Evolutionary conservation across 1,140 invertebrate genomes (phyloP), one percentile per base, ranked within the genome.

Genomic region (Tenebrio molitor): DNA sequence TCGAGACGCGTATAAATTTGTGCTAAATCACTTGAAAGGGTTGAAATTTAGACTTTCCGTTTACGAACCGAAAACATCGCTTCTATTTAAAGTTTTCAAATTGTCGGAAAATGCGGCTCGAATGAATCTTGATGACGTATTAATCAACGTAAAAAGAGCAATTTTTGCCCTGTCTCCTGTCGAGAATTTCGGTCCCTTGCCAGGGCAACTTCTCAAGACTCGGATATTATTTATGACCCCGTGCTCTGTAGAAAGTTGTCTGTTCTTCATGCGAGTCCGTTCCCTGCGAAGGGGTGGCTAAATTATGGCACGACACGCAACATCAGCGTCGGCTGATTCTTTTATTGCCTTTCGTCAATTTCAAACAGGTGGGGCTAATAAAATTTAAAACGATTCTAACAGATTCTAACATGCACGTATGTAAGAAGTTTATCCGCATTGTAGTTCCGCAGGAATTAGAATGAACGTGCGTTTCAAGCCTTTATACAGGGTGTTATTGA

Each of bases 1-100:
- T 58, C 50, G 21, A 33, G 50, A 25, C 50, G 23, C n/a, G 50
- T 23, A 58, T 29, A 58, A 58, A 58, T n/a, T 58, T 58, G 19
- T 53, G 23, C 8, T 14, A 58, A 58, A 58, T 58, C 50, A 29
- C 23, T 25, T 58, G 19, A 58, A 58, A 29, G 50, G 50, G 21
- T 58, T 21, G 16, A 58, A 58, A 58, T 58, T 58, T 58, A 58
- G 50, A 58, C 29, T 34, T 25, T 29, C 50, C 12, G 23, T 34
- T 58, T 58, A 17, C 15, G 19, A 7, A 33, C 50, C 16, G n/a
- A 23, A 29, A 8, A 17, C 23, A 50, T 50, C 23, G 44, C 23
- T 19, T 21, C n/a, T 10, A 17, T 29, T 58, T 10, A 29, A 58
- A 58, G 23, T 58, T 29, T 58, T 15, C 21, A 58, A 58, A 17